Evolutionary conservation across 2,888 invertebrate species (phyloP).

Genomic region (Volucella inanis): DNA sequence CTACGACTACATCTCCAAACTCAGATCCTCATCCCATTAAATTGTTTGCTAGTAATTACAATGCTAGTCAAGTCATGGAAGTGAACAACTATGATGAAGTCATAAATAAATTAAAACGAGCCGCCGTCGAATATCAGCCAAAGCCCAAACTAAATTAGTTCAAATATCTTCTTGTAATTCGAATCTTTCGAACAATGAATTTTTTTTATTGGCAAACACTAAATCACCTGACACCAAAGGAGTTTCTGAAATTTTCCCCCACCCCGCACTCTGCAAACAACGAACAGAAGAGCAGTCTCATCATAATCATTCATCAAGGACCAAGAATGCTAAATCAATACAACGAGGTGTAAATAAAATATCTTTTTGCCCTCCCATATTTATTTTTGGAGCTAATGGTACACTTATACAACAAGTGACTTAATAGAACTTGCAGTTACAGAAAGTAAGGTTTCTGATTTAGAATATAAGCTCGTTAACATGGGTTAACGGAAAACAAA

Average conservation of each 20-base stretch:
- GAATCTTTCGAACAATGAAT: constrained; percentile 19
- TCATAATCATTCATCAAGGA: background rate
- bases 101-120: constrained; percentile 18
- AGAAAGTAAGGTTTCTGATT: background rate
- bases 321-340: background rate
- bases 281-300: background rate
- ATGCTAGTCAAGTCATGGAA: background rate
- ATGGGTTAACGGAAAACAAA: background rate
- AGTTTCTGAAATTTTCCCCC: no score
- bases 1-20: constrained; percentile 3
- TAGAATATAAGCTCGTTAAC: background rate
- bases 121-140: constrained; percentile 1
- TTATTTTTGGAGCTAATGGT: background rate
- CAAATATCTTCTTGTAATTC: background rate
- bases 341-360: background rate
- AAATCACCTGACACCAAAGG: background rate
- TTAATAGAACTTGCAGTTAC: background rate
- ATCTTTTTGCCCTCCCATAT: background rate
- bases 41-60: background rate
- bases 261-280: background rate
- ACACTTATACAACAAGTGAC: constrained; percentile 1
- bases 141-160: background rate
- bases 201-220: background rate
- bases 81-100: background rate
- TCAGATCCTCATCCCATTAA: constrained; percentile 1